Evolutionary conservation across 2,888 invertebrate genomes (phyloP), one percentile per base, ranked within the genome.

Genomic region (Phyllotreta striolata): DNA sequence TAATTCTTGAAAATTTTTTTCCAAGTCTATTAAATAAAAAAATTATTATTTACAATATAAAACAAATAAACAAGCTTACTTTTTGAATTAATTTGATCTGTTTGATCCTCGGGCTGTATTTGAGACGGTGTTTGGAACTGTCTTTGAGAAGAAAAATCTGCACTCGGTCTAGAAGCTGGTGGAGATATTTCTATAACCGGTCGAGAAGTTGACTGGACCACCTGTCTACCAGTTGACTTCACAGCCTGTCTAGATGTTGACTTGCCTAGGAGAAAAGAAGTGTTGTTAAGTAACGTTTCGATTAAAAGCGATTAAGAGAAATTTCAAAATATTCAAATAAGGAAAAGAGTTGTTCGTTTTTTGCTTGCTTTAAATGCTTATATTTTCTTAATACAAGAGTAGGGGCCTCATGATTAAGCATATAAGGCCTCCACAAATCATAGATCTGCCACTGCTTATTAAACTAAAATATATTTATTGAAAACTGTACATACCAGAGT

Each of bases 391-490:
- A n/a, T n/a, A n/a, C n/a, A n/a, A n/a, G n/a, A n/a, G n/a, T n/a
- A n/a, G n/a, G 10, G 34, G 39, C 8, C 39, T 39, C 24, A 24
- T 47, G 14, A 13, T 47, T 4, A 13, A 13, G 47, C 14, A 10
- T 47, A 13, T 47, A 47, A 13, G 10, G 14, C 3, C 14, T 24
- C 34, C 7, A 10, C 12, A 10, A 47, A 6, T 14, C 34, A 3
- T 47, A 24, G 14, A 47, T 47, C 47, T 47, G 47, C 47, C 47
- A 47, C 47, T 47, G 9, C 47, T 47, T 47, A 47, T 47, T 47
- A 24, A 13, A 0, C 14, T 24, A 7, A 24, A 47, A 47, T n/a
- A 47, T n/a, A n/a, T n/a, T 47, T 47, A n/a, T 47, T 24, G 14
- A 47, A 13, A 51, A 37, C 51, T 12, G 37, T n/a, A 35, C 37